phyloP scores from a whole-genome alignment of 2,797 vertebrate genomes.

The Lateolabrax maculatus region DNA sequence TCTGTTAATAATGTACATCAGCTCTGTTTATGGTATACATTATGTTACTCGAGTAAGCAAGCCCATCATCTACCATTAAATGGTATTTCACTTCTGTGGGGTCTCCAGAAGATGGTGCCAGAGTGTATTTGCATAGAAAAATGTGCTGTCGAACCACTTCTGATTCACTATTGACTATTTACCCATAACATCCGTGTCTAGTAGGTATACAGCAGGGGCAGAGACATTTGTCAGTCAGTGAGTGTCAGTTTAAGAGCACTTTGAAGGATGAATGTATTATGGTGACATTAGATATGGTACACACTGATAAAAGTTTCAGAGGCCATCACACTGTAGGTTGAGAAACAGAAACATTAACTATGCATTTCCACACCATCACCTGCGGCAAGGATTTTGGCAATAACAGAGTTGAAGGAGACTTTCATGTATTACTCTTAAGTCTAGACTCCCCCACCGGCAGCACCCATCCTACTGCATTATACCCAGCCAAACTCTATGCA shows the following conservation, averaged over 20 bases:
- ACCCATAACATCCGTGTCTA: neutral
- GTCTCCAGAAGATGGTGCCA: constrained; percentile 68
- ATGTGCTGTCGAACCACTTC: neutral
- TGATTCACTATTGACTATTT: neutral
- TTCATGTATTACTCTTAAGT: constrained; percentile 17
- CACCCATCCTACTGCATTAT: constrained; percentile 14
- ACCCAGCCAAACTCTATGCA: constrained; percentile 51
- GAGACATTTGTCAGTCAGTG: constrained; percentile 5
- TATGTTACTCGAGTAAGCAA: constrained; percentile 5
- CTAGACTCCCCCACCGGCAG: constrained; percentile 2
- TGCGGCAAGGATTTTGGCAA: constrained; percentile 81
- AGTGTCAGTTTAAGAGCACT: constrained; percentile 2
- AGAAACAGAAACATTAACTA: constrained; percentile 80
- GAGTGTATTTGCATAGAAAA: constrained; percentile 25
- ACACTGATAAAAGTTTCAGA: constrained; percentile 19
- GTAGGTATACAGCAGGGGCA: constrained; percentile 7
- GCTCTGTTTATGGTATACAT: constrained; percentile 8
- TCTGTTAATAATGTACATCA: constrained; percentile 11
- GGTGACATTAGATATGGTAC: neutral
- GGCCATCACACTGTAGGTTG: constrained; percentile 49
- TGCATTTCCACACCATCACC: constrained; percentile 81
- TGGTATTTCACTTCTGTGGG: constrained; percentile 37
- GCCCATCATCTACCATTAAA: constrained; percentile 24
- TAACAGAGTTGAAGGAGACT: constrained; percentile 73
- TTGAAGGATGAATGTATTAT: constrained; percentile 8